These are phyloP conservation scores for Ophion ellenae DNA, from an alignment of 2,888 invertebrate genomes.

Conservation along the genomic window DNA sequence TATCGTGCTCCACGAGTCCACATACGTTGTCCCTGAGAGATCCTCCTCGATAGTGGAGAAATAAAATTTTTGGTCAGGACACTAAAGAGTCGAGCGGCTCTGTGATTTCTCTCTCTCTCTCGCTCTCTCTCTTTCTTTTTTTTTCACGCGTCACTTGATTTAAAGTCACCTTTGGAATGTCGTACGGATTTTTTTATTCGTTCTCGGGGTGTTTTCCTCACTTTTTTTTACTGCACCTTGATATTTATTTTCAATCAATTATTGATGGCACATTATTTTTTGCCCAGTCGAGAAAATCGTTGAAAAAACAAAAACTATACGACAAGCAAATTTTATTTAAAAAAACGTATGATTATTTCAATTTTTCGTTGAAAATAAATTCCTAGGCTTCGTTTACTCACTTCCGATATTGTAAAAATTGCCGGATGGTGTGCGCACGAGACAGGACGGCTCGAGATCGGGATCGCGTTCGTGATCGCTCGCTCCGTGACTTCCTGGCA, in stretches of 20 bases:
- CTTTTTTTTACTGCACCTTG: too few species aligned
- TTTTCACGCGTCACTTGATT: slow-evolving; percentile 37
- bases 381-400: slow-evolving; percentile 80
- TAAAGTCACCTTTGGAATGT: neutral
- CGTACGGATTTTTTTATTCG: neutral
- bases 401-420: slow-evolving; percentile 96
- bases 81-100: neutral
- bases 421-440: slow-evolving; percentile 95
- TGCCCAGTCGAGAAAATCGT: neutral
- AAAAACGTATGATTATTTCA: neutral
- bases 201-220: neutral
- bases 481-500: slow-evolving; percentile 86
- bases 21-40: neutral
- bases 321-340: neutral
- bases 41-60: neutral
- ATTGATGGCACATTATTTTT: too few species aligned
- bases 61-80: neutral
- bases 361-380: too few species aligned
- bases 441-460: slow-evolving; percentile 95
- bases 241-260: too few species aligned
- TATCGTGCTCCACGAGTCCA: slow-evolving; percentile 22
- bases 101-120: slow-evolving; percentile 12
- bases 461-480: slow-evolving; percentile 86
- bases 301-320: neutral
- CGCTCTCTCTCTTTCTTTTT: neutral